Conservation (phyloP, 1,140 invertebrate species). For the Euschistus heros region DNA sequence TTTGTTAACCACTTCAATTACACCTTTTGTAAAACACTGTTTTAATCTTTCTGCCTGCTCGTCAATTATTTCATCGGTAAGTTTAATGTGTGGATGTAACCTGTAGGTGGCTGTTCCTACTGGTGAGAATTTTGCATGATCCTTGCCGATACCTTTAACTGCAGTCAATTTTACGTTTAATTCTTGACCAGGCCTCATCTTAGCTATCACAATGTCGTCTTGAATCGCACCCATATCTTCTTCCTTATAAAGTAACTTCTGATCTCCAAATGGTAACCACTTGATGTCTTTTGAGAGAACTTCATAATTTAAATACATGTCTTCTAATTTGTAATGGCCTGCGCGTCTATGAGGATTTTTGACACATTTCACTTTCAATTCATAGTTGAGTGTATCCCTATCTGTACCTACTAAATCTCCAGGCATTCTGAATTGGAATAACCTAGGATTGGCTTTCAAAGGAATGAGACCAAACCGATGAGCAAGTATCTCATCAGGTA, state of each 20-base stretch:
- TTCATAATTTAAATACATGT: slow-evolving; percentile 69
- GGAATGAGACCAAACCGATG: slow-evolving; percentile 87
- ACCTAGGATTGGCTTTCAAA: slow-evolving; percentile 79
- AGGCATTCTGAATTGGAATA: slow-evolving; percentile 72
- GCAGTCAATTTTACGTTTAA: slow-evolving; percentile 78
- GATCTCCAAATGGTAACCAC: slow-evolving; percentile 84
- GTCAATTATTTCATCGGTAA: slow-evolving; percentile 63
- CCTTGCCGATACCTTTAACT: slow-evolving; percentile 88
- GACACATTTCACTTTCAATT: slow-evolving; percentile 81
- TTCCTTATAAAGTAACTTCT: slow-evolving; percentile 58
- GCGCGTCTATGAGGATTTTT: slow-evolving; percentile 59
- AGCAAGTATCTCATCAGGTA: slow-evolving; percentile 95
- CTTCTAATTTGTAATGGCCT: slow-evolving; percentile 65
- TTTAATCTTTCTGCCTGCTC: slow-evolving; percentile 72
- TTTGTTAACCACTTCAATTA: slow-evolving; percentile 48
- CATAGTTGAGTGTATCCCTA: slow-evolving; percentile 80
- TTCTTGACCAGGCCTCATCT: slow-evolving; percentile 90
- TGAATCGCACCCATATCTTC: slow-evolving; percentile 69
- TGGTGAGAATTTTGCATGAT: slow-evolving; percentile 98
- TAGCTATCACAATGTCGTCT: slow-evolving; percentile 85
- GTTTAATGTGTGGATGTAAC: slow-evolving; percentile 72
- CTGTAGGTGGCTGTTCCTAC: slow-evolving; percentile 90
- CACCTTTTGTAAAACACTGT: slow-evolving; percentile 84
- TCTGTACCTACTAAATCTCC: slow-evolving; percentile 58
- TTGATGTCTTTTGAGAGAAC: slow-evolving; percentile 52